Conservation (phyloP, 1,140 invertebrate genomes). For the Brachionus sp. region DNA sequence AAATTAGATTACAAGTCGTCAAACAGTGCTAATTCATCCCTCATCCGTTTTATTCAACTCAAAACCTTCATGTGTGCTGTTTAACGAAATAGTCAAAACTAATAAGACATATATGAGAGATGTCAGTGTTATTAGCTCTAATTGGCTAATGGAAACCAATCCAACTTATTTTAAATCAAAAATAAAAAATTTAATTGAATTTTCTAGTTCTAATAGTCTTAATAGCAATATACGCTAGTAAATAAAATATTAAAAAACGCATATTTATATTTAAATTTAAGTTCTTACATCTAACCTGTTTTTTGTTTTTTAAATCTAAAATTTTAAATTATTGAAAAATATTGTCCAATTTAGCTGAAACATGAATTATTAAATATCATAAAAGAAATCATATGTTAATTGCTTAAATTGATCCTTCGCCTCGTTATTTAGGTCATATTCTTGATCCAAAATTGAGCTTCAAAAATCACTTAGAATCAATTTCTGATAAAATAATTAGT, state of each 20-base stretch:
- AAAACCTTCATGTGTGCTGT: conserved; percentile 75
- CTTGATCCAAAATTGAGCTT: not conserved
- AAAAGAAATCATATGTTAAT: too few relatives aligned
- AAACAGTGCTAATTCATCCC: conserved; percentile 69
- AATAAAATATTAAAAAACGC: not conserved
- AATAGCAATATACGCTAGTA: not conserved
- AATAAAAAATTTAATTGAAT: conserved; percentile 1
- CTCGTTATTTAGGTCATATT: not conserved
- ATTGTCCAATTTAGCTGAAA: not conserved
- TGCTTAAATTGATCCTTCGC: not conserved
- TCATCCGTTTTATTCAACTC: conserved; percentile 72
- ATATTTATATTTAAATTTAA: not conserved
- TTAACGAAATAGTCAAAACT: conserved; percentile 81
- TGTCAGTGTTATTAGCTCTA: conserved; percentile 27
- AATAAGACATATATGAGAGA: conserved; percentile 71
- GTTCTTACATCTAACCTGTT: too few relatives aligned
- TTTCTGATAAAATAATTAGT: not conserved
- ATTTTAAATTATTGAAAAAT: too few relatives aligned
- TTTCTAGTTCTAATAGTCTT: not conserved
- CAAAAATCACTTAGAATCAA: not conserved
- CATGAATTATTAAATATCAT: too few relatives aligned
- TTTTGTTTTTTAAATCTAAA: too few relatives aligned
- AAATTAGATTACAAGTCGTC: conserved; percentile 40
- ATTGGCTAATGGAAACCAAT: conserved; percentile 13
- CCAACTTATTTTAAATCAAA: conserved; percentile 32